Evolutionary conservation across 1,140 invertebrate genomes (phyloP).

Genomic region (Drosophila nigromelanica): DNA sequence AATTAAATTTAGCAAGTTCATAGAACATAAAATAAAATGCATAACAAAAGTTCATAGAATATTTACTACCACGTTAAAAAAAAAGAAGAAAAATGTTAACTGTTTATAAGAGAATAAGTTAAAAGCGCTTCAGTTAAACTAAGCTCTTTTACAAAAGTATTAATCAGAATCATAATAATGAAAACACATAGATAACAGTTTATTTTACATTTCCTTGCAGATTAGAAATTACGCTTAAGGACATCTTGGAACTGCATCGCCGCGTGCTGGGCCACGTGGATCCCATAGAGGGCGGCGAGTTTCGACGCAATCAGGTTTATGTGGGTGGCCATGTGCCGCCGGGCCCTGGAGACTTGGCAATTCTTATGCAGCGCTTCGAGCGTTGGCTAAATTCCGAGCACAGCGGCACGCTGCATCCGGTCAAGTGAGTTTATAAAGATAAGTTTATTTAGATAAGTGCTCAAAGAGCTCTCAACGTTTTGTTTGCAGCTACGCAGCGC

Average conservation of each 20-base stretch:
- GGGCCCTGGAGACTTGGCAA: slow-evolving; percentile 90
- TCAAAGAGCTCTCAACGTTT: neutral
- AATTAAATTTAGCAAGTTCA: too few species aligned
- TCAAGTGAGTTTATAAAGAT: slow-evolving; percentile 86
- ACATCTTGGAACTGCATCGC: slow-evolving; percentile 96
- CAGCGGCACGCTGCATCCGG: slow-evolving; percentile 92
- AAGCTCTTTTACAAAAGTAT: too few species aligned
- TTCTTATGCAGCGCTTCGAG: slow-evolving; percentile 94
- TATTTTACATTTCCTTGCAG: slow-evolving; percentile 63
- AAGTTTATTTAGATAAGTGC: neutral
- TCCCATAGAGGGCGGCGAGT: slow-evolving; percentile 93
- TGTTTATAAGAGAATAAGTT: too few species aligned
- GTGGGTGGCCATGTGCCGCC: slow-evolving; percentile 96
- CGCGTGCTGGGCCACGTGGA: slow-evolving; percentile 97
- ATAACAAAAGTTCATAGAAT: too few species aligned
- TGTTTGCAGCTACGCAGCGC: slow-evolving; percentile 88
- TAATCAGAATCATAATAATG: too few species aligned
- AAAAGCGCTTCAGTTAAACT: too few species aligned
- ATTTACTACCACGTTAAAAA: too few species aligned
- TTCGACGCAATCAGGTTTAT: slow-evolving; percentile 94
- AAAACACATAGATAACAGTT: too few species aligned
- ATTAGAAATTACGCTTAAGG: slow-evolving; percentile 91
- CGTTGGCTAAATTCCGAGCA: slow-evolving; percentile 96
- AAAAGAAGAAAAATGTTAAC: too few species aligned
- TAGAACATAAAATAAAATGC: too few species aligned